Percentiles rank a stretch among this genome's conserved stretches.
Conservation (phyloP, 2,113 vertebrate genomes). For the Oostethus manadensis region DNA sequence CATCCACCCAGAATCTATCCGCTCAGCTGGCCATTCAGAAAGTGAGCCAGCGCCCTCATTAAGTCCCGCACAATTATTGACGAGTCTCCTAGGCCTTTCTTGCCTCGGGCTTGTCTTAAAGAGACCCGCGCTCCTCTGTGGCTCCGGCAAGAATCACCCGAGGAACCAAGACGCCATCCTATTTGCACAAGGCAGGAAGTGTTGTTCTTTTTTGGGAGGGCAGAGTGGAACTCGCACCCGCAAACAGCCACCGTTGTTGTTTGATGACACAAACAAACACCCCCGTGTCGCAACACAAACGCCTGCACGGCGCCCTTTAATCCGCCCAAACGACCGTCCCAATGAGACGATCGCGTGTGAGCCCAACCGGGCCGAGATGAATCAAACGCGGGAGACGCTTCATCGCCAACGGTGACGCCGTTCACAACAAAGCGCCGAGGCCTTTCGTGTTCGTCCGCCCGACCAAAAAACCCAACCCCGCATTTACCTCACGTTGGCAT, state of each 20-base stretch:
- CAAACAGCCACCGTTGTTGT: slow-evolving; percentile 14
- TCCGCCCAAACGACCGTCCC: slow-evolving; percentile 11
- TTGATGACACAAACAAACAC: slow-evolving; percentile 16
- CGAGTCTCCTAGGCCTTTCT: neutral
- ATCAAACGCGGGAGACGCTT: slow-evolving; percentile 15
- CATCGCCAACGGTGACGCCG: slow-evolving; percentile 10
- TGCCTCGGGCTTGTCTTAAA: slow-evolving; percentile 5
- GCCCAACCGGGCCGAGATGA: slow-evolving; percentile 13
- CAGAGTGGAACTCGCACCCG: neutral
- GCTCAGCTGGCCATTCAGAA: neutral
- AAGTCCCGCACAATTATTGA: slow-evolving; percentile 21
- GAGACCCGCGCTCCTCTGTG: neutral
- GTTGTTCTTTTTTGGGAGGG: no score
- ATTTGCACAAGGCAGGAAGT: no score
- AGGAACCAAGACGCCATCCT: neutral
- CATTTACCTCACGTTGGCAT: no score
- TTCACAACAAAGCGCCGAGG: slow-evolving; percentile 26
- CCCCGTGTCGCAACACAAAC: slow-evolving; percentile 1
- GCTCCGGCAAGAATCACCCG: neutral
- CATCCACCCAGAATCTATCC: no score
- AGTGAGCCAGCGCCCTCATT: slow-evolving; percentile 8
- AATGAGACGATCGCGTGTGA: slow-evolving; percentile 18
- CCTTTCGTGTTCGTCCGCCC: no score
- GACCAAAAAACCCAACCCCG: no score
- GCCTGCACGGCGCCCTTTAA: slow-evolving; percentile 24